Percentiles rank a stretch among this genome's conserved stretches.
phyloP scores from a whole-genome alignment of 2,113 vertebrate species.

The Microcebus jonahi region DNA sequence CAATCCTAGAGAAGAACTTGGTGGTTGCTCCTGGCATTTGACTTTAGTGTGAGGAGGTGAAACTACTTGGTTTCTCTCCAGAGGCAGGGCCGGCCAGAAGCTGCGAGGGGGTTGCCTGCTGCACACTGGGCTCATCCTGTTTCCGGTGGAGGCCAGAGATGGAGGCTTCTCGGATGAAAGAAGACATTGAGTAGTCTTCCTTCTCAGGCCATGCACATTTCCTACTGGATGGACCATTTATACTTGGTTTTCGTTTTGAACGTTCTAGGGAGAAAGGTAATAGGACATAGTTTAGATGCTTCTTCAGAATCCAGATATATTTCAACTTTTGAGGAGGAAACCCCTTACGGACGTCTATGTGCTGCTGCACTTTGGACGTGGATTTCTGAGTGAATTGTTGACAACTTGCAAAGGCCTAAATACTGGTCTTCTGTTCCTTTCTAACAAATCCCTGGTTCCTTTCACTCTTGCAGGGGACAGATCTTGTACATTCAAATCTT shows the following conservation, averaged over 20 bases:
- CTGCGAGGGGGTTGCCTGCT: conserved; percentile 30
- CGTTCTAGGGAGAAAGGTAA: neutral
- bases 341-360: neutral
- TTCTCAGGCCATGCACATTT: neutral
- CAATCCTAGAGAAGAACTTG: conserved; percentile 43
- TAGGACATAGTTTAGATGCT: neutral
- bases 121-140: neutral
- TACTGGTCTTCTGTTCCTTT: neutral
- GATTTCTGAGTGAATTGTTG: neutral
- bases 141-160: neutral
- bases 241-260: neutral
- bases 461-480: neutral
- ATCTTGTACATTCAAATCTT: too few species aligned
- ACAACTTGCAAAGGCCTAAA: neutral
- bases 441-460: neutral
- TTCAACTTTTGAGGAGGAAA: neutral
- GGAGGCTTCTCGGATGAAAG: neutral
- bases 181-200: neutral
- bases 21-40: conserved; percentile 75
- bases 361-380: neutral
- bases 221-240: neutral
- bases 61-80: conserved; percentile 68
- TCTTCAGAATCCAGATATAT: neutral
- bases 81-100: conserved; percentile 49
- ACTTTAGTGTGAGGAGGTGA: conserved; percentile 74